A percentile compares a stretch with the other conserved stretches of the same genome.
Conservation (phyloP, 2,113 vertebrate genomes). For the Petaurus breviceps region DNA sequence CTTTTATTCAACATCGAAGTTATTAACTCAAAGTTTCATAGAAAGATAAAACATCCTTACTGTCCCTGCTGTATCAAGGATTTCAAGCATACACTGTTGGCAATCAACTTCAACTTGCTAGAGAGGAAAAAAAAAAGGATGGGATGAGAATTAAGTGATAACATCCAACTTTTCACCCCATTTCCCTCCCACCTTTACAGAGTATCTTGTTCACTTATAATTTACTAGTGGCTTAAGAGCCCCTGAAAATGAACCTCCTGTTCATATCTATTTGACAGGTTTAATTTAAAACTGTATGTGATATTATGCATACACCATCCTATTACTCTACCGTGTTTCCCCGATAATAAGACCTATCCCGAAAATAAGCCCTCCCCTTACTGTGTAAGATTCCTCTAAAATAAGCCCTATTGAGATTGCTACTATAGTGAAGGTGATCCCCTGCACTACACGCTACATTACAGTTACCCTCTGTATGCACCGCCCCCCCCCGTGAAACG, state of each 20-base stretch:
- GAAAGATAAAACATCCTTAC: constrained; percentile 85
- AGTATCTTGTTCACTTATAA: neutral
- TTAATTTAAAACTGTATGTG: neutral
- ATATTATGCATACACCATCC: neutral
- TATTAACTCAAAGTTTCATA: neutral
- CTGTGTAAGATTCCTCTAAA: too few relatives aligned
- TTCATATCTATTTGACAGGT: neutral
- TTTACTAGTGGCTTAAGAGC: constrained; percentile 8
- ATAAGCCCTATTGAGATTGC: too few relatives aligned
- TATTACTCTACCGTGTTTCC: too few relatives aligned
- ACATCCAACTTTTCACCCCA: constrained; percentile 25
- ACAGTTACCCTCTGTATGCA: too few relatives aligned
- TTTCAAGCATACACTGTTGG: constrained; percentile 99
- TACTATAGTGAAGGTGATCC: too few relatives aligned
- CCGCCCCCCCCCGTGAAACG: too few relatives aligned
- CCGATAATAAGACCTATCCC: too few relatives aligned
- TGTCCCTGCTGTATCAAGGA: constrained; percentile 98
- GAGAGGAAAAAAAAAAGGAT: constrained; percentile 40
- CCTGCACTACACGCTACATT: too few relatives aligned
- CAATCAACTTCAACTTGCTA: constrained; percentile 99
- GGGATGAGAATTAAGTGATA: neutral
- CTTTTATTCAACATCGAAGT: neutral
- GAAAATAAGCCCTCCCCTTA: too few relatives aligned
- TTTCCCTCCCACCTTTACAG: constrained; percentile 13
- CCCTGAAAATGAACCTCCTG: neutral